Evolutionary conservation across 2,888 invertebrate genomes (phyloP).

Genomic region (Anarsia innoxiella): DNA sequence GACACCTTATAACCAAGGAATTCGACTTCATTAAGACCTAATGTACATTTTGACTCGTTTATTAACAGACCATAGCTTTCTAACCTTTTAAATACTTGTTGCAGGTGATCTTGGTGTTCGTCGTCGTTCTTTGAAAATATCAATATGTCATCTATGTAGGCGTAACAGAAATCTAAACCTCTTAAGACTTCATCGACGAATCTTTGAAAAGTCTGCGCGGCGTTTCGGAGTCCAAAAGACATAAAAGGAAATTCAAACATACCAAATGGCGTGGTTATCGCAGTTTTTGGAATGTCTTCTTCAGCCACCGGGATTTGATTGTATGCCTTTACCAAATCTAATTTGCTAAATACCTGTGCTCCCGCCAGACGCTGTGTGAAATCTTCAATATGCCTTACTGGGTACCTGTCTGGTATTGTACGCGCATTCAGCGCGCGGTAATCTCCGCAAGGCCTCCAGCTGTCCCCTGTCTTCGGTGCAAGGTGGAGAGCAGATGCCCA

Average conservation of each 20-base stretch:
- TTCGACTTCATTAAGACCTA: neutral
- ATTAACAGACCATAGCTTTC: neutral
- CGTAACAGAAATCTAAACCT: neutral
- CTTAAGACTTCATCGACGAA: neutral
- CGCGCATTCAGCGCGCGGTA: neutral
- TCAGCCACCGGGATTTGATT: too few relatives aligned
- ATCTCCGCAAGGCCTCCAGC: neutral
- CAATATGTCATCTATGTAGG: neutral
- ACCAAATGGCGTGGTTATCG: too few relatives aligned
- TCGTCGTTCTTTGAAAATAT: neutral
- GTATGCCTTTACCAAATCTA: neutral
- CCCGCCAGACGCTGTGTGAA: neutral
- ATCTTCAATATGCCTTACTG: neutral
- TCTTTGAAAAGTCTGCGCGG: neutral
- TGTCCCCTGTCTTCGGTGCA: neutral
- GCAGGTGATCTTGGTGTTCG: neutral
- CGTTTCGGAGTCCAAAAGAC: constrained; percentile 1
- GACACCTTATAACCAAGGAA: neutral
- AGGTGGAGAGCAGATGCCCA: neutral
- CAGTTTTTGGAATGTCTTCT: neutral
- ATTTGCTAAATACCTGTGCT: neutral
- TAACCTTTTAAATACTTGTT: neutral
- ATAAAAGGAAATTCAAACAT: too few relatives aligned
- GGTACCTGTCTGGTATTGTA: neutral
- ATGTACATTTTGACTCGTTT: neutral